These are phyloP conservation scores for Pseudotriccus pelzelni DNA, from an alignment of 2,797 vertebrate genomes.

Conservation along the genomic window DNA sequence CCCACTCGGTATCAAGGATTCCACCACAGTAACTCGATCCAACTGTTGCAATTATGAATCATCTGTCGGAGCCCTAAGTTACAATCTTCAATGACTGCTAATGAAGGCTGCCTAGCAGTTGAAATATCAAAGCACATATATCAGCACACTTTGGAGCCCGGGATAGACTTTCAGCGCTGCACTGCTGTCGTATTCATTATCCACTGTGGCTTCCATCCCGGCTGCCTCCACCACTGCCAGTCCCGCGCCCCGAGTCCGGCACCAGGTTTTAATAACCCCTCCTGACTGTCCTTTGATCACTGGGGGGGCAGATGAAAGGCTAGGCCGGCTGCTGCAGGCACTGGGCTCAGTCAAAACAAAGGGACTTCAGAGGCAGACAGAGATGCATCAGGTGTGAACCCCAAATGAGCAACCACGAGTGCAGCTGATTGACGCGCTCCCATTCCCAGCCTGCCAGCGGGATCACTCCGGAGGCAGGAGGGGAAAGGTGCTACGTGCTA, in stretches of 20 bases:
- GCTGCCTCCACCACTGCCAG: slow-evolving; percentile 10
- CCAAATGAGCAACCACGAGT: background rate
- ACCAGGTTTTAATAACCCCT: slow-evolving; percentile 64
- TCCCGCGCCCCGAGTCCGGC: slow-evolving; percentile 1
- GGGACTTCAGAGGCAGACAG: slow-evolving; percentile 63
- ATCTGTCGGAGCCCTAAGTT: background rate
- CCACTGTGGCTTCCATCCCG: slow-evolving; percentile 58
- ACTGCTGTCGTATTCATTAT: slow-evolving; percentile 46
- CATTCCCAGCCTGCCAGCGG: background rate
- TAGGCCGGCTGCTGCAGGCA: slow-evolving; percentile 53
- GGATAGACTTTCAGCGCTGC: slow-evolving; percentile 51
- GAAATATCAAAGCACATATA: slow-evolving; percentile 74
- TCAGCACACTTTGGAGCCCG: slow-evolving; percentile 54
- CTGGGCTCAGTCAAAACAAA: slow-evolving; percentile 71
- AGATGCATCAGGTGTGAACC: slow-evolving; percentile 72
- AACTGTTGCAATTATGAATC: slow-evolving; percentile 53
- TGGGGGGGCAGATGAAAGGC: slow-evolving; percentile 69
- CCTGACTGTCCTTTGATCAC: slow-evolving; percentile 62
- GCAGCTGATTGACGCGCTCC: background rate
- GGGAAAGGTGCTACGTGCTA: background rate
- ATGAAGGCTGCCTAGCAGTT: slow-evolving; percentile 63
- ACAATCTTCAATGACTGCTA: slow-evolving; percentile 44
- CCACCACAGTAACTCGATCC: background rate
- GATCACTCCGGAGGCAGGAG: background rate
- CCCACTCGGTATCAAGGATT: background rate